A percentile compares a stretch with the other conserved stretches of the same genome.
Evolutionary conservation across 2,797 vertebrate species (phyloP).

Genomic region (Poeciliopsis presidionis): DNA sequence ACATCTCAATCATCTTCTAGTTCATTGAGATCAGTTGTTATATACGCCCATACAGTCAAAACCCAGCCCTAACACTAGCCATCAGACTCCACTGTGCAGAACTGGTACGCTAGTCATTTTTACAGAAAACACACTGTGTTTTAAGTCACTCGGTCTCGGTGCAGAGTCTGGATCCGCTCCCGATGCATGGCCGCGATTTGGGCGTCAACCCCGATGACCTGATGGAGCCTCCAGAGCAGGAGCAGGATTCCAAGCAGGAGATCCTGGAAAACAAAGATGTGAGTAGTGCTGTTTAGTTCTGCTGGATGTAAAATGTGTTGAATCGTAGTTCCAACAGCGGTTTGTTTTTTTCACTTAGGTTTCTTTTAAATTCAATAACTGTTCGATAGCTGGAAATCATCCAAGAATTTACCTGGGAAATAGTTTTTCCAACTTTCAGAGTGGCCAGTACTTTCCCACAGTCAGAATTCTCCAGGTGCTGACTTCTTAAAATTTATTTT

Average conservation of each 20-base stretch:
- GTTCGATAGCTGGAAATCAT: not conserved
- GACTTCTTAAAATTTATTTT: not conserved
- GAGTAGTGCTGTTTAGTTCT: conserved; percentile 53
- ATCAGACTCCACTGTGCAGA: not conserved
- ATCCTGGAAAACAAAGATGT: conserved; percentile 96
- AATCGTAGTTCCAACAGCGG: not conserved
- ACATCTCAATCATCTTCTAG: not conserved
- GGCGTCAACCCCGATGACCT: conserved; percentile 86
- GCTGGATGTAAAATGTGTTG: not conserved
- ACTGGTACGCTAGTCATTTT: not conserved
- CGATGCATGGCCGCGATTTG: conserved; percentile 87
- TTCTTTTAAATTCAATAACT: not conserved
- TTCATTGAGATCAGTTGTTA: not conserved
- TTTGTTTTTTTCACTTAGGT: not conserved
- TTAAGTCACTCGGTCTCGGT: not conserved
- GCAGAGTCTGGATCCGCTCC: conserved; percentile 95
- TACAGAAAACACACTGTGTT: not conserved
- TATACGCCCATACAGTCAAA: not conserved
- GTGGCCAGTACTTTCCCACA: not conserved
- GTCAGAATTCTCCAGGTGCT: not conserved
- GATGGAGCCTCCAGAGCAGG: conserved; percentile 85
- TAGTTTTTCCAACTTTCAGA: not conserved
- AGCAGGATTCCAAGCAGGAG: conserved; percentile 91
- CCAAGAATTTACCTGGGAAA: not conserved
- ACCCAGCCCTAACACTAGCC: not conserved